Evolutionary conservation across 2,888 invertebrate species (phyloP), one percentile per base, ranked within the genome.

Genomic region (Ochlodes sylvanus): DNA sequence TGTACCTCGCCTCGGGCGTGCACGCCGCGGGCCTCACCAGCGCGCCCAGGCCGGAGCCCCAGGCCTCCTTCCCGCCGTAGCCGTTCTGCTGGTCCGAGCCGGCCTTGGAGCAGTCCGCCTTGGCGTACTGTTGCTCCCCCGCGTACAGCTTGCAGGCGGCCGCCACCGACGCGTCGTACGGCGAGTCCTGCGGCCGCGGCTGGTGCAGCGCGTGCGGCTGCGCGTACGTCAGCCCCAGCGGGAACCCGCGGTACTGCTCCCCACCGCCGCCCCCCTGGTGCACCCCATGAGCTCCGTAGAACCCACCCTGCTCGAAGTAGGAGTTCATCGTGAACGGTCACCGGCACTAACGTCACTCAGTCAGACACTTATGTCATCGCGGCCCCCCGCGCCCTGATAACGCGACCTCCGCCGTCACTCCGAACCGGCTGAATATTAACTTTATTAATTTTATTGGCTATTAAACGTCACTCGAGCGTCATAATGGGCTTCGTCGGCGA

Each of bases 221-320:
- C 64, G 96, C 96, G 84, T 98, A 98, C 19, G 98, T 98, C 79
- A 98, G 93, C 70, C 97, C 97, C 67, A 98, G 93, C 15, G 98
- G 98, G 85, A 98, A 98, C 73, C 97, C 97, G 83, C 97, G 95
- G 89, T 98, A 97, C 89, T 97, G 96, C 92, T 96, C 95, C 77
- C 97, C 97, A 70, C 96, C 94, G 19, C 92, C 95, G 77, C 95
- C 94, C 72, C 95, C 95, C 94, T 98, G 96, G 94, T 97, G 96
- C 80, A 92, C 92, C 86, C 98, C 98, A 91, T 98, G 97, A 83
- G 96, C 95, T 84, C 98, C 98, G 94, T 98, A 98, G 94, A 98
- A 98, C 92, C 98, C 98, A 91, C 97, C 97, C 94, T 98, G 98
- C 94, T 98, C 98, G 92, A 98, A 98, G 92, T 98, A 98, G 88